Conservation (phyloP, 1,140 invertebrate genomes). For the Melipona quadrifasciata region DNA sequence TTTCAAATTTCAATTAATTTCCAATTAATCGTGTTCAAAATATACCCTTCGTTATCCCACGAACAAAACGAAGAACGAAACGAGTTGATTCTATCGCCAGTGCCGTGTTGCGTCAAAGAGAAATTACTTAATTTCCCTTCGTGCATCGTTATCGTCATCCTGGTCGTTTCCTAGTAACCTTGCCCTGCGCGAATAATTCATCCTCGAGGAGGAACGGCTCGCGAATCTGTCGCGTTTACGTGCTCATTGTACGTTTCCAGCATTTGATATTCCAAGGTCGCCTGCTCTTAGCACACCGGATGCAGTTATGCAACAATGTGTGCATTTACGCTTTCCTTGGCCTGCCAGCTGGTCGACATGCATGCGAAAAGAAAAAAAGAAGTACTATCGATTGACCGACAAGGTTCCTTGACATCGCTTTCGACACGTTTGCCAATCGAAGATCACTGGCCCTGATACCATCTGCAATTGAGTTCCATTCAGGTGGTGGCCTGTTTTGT, state of each 20-base stretch:
- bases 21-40: background rate
- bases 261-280: constrained; percentile 56
- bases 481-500: background rate
- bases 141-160: background rate
- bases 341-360: constrained; percentile 19
- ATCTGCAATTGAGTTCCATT: background rate
- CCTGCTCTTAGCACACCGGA: constrained; percentile 50
- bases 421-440: background rate
- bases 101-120: background rate
- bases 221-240: constrained; percentile 27
- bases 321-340: constrained; percentile 44
- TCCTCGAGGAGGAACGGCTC: background rate
- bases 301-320: constrained; percentile 58
- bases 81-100: background rate
- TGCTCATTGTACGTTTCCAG: constrained; percentile 49
- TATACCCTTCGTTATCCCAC: no score
- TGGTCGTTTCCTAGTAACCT: background rate
- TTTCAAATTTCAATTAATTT: background rate
- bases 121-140: background rate
- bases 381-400: constrained; percentile 41
- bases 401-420: constrained; percentile 46
- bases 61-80: no score
- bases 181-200: constrained; percentile 17
- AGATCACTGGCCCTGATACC: background rate
- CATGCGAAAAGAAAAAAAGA: constrained; percentile 2